Percentiles rank a stretch among this genome's conserved stretches.
These are phyloP conservation scores for Sitophilus oryzae DNA, from an alignment of 1,140 invertebrate species.

Conservation along the genomic window DNA sequence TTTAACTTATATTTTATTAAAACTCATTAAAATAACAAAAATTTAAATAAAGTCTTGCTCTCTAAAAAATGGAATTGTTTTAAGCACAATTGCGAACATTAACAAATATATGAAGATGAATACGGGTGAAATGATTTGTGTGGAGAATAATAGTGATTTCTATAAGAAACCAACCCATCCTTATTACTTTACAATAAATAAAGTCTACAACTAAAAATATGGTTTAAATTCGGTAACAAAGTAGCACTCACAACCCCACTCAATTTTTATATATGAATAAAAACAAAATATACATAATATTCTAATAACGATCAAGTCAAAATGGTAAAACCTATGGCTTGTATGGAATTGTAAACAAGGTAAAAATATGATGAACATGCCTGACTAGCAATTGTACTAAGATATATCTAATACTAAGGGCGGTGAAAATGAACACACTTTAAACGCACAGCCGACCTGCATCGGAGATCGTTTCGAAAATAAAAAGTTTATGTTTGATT, in stretches of 20 bases:
- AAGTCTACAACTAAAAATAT: slow-evolving; percentile 19
- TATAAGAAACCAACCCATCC: slow-evolving; percentile 1
- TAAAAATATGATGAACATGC: slow-evolving; percentile 27
- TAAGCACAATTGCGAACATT: slow-evolving; percentile 22
- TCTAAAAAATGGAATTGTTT: slow-evolving; percentile 24
- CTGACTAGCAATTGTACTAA: slow-evolving; percentile 34
- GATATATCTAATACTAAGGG: slow-evolving; percentile 32
- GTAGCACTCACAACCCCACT: slow-evolving; percentile 18
- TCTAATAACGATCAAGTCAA: slow-evolving; percentile 14
- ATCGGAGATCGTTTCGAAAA: slow-evolving; percentile 35
- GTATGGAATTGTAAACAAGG: slow-evolving; percentile 22
- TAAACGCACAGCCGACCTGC: slow-evolving; percentile 39
- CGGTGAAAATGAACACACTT: slow-evolving; percentile 38
- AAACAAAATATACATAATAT: slow-evolving; percentile 8
- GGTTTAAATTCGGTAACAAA: slow-evolving; percentile 22
- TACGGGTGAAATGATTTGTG: background rate
- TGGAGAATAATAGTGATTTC: background rate
- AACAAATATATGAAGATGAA: background rate
- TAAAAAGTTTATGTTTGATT: slow-evolving; percentile 16
- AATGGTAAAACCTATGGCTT: slow-evolving; percentile 29
- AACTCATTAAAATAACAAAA: slow-evolving; percentile 34
- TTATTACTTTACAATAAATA: slow-evolving; percentile 12
- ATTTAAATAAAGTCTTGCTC: slow-evolving; percentile 33
- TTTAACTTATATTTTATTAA: slow-evolving; percentile 21
- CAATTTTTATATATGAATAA: slow-evolving; percentile 16